A percentile compares a stretch with the other conserved stretches of the same genome.
Evolutionary conservation across 2,888 invertebrate species (phyloP).

Genomic region (Trissoscelio sp.): DNA sequence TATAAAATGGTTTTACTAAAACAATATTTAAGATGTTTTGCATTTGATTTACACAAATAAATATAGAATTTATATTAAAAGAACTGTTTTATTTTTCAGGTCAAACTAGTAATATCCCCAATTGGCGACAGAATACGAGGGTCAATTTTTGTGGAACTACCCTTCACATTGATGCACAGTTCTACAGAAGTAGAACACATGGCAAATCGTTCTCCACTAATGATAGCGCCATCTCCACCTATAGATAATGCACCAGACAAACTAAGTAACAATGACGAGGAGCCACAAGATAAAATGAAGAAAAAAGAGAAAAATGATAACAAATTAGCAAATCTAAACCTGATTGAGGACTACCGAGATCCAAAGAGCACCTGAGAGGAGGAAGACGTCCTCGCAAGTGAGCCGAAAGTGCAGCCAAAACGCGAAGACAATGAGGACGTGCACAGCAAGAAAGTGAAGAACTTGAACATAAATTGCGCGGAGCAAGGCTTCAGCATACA

Average conservation of each 20-base stretch:
- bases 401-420: constrained; percentile 71
- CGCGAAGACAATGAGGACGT: constrained; percentile 69
- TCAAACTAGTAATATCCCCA: constrained; percentile 91
- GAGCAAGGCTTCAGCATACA: constrained; percentile 84
- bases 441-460: constrained; percentile 35
- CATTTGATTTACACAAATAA: too few species aligned
- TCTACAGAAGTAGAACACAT: constrained; percentile 86
- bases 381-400: constrained; percentile 76
- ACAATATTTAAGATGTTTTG: too few species aligned
- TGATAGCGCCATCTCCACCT: constrained; percentile 65
- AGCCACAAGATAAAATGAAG: constrained; percentile 8
- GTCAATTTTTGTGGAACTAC: constrained; percentile 90
- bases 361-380: constrained; percentile 78
- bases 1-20: too few species aligned
- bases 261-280: constrained; percentile 34
- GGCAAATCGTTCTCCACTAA: constrained; percentile 76
- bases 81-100: constrained; percentile 78
- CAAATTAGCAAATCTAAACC: constrained; percentile 75
- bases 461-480: constrained; percentile 71
- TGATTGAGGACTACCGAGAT: constrained; percentile 79
- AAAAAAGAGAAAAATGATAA: constrained; percentile 36
- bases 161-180: constrained; percentile 91
- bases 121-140: constrained; percentile 87
- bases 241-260: constrained; percentile 22
- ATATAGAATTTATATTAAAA: too few species aligned